phyloP scores from a whole-genome alignment of 1,140 invertebrate species.

The Saxidomus purpurata region DNA sequence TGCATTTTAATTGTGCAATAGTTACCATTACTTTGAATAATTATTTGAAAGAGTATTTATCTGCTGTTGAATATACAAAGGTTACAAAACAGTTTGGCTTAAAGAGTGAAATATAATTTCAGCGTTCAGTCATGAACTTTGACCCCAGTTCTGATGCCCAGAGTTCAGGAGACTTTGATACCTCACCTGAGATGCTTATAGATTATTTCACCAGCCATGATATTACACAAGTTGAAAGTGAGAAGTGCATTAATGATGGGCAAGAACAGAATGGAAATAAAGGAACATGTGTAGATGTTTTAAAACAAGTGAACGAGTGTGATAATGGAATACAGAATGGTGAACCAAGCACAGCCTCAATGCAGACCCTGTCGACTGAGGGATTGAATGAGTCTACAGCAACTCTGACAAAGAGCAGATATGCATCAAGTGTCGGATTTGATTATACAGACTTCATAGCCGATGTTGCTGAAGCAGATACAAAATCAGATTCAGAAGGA shows the following conservation, averaged over 20 bases:
- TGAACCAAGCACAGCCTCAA: background rate
- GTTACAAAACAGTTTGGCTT: too few relatives aligned
- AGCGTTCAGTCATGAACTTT: conserved; percentile 68
- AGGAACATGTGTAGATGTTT: background rate
- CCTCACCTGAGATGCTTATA: conserved; percentile 6
- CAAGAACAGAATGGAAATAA: background rate
- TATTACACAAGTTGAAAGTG: conserved; percentile 51
- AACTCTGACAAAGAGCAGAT: conserved; percentile 3
- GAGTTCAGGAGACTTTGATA: conserved; percentile 40
- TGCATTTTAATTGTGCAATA: too few relatives aligned
- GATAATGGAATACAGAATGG: background rate
- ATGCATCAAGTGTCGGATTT: conserved; percentile 58
- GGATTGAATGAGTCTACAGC: background rate
- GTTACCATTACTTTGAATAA: too few relatives aligned
- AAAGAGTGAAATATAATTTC: conserved; percentile 13
- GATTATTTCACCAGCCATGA: conserved; percentile 37
- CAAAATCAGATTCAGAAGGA: background rate
- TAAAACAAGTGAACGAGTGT: background rate
- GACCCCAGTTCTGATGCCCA: conserved; percentile 65
- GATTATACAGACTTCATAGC: conserved; percentile 20
- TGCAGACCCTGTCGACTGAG: background rate
- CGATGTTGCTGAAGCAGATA: conserved; percentile 6
- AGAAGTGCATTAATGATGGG: background rate
- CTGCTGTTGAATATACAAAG: too few relatives aligned
- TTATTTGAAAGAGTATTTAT: too few relatives aligned